Evolutionary conservation across 2,888 invertebrate species (phyloP), one percentile per base, ranked within the genome.

Genomic region (Seladonia tumulorum): DNA sequence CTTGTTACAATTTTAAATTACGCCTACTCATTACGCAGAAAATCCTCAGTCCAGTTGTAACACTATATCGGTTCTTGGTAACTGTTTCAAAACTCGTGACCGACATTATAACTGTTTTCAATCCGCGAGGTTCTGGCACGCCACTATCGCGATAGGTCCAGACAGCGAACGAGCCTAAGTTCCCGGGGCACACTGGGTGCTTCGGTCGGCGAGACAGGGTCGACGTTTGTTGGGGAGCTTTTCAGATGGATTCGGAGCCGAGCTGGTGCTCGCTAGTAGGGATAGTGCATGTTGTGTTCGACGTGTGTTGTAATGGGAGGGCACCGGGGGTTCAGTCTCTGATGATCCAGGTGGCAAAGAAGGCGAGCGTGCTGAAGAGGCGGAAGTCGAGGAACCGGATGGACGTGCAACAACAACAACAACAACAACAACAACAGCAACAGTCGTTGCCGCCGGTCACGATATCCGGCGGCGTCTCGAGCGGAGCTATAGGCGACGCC

Each of bases 261-360:
- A 89, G 88, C 88, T 81, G 85, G 39, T 70, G 86, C 86, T 87
- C 88, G 84, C 83, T 81, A 87, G 89, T 91, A 91, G 90, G 90
- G 90, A 91, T 94, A 94, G 94, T 94, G 94, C 94, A 94, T 94
- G 94, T 90, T 93, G 94, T 94, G 93, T 93, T 93, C 89, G 90
- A 92, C 92, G 94, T 94, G 94, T 93, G 91, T 93, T 93, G 94
- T 94, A 94, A 94, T 92, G 94, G 93, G 93, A 93, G 93, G 94
- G 94, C 94, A 94, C 92, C 94, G 94, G 94, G 94, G 96, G 96
- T 96, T 96, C 96, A 97, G 96, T 97, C 96, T 96, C 96, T 97
- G 94, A 96, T 97, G 96, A 96, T 96, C 93, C 96, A 97, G 97
- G 97, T 97, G 93, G 97, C 97, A 87, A 97, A 97, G 94, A 97